Conservation (phyloP, 2,797 vertebrate species). For the Spea hammondii region DNA sequence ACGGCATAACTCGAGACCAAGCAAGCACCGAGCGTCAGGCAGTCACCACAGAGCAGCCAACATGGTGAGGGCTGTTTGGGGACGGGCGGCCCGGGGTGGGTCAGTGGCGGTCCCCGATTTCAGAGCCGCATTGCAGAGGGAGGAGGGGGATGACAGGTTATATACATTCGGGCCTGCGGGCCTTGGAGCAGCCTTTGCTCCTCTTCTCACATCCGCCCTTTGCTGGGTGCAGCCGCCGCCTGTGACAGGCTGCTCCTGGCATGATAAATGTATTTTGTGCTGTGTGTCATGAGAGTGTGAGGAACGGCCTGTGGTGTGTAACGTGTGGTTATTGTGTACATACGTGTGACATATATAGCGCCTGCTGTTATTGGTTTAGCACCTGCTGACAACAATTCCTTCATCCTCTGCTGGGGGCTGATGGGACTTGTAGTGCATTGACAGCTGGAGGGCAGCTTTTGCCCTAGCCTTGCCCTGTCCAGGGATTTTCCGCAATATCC, state of each 20-base stretch:
- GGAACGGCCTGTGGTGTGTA: too few species aligned
- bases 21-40: background rate
- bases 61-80: slow-evolving; percentile 36
- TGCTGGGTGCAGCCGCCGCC: background rate
- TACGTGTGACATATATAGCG: too few species aligned
- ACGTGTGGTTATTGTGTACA: too few species aligned
- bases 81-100: slow-evolving; percentile 1
- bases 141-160: background rate
- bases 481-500: too few species aligned
- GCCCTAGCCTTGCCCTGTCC: too few species aligned
- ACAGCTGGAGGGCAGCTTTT: too few species aligned
- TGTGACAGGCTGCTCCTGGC: background rate
- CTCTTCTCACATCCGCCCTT: background rate
- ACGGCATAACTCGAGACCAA: too few species aligned
- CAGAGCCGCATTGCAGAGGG: slow-evolving; percentile 17
- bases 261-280: background rate
- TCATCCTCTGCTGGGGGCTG: too few species aligned
- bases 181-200: background rate
- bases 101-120: background rate
- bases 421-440: too few species aligned
- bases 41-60: slow-evolving; percentile 37
- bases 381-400: too few species aligned
- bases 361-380: too few species aligned
- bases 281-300: too few species aligned
- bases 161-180: background rate